These are phyloP conservation scores for Tetropium fuscum DNA, from an alignment of 2,888 invertebrate genomes.

Conservation along the genomic window DNA sequence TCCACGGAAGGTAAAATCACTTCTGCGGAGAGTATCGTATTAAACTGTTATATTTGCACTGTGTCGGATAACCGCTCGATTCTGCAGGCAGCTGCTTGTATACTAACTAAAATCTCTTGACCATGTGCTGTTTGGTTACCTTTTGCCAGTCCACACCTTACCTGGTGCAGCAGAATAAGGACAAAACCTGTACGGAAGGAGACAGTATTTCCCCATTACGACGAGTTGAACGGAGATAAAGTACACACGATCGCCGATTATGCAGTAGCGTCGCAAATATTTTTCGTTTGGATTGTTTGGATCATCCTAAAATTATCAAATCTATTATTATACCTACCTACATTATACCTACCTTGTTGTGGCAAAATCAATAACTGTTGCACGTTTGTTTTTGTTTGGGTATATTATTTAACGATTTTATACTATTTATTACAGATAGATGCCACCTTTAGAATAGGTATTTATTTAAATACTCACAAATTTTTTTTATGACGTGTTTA, in stretches of 20 bases:
- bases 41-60: slow-evolving; percentile 13
- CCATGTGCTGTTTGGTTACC: slow-evolving; percentile 52
- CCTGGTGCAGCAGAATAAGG: slow-evolving; percentile 35
- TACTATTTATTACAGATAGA: too few relatives aligned
- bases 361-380: too few relatives aligned
- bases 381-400: too few relatives aligned
- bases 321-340: too few relatives aligned
- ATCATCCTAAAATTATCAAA: too few relatives aligned
- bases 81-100: slow-evolving; percentile 47
- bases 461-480: too few relatives aligned
- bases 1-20: neutral
- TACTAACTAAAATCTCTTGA: slow-evolving; percentile 52
- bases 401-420: too few relatives aligned
- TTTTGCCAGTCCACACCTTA: slow-evolving; percentile 48
- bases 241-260: neutral
- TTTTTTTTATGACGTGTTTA: too few relatives aligned
- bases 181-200: slow-evolving; percentile 17
- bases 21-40: neutral
- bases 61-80: slow-evolving; percentile 22
- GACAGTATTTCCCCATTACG: neutral
- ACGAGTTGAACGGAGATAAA: slow-evolving; percentile 1
- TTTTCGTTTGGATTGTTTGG: neutral
- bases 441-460: too few relatives aligned
- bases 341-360: too few relatives aligned
- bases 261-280: slow-evolving; percentile 2